These are phyloP conservation scores for Acanthosoma haemorrhoidale DNA, from an alignment of 2,888 invertebrate species.

Conservation along the genomic window DNA sequence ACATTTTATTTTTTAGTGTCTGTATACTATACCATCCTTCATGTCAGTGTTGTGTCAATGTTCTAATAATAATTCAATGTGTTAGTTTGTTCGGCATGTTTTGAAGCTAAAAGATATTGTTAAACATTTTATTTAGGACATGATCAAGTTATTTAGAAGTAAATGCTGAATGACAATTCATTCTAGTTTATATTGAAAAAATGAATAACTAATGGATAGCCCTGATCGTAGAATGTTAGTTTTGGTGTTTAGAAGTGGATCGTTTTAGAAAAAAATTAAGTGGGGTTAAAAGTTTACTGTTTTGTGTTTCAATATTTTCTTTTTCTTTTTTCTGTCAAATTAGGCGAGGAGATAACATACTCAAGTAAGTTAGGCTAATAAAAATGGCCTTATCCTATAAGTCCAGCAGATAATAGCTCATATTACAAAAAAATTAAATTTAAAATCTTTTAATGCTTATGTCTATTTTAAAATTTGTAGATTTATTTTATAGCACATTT, in stretches of 20 bases:
- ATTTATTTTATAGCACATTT: conserved; percentile 9
- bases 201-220: not conserved
- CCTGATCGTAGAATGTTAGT: conserved; percentile 4
- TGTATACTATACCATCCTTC: not conserved
- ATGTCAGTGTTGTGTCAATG: not conserved
- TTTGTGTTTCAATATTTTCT: conserved; percentile 37
- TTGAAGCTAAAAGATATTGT: not conserved
- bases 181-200: not conserved
- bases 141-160: conserved; percentile 16
- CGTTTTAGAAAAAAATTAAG: conserved; percentile 10
- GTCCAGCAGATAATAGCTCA: conserved; percentile 20
- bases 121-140: not conserved
- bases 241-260: conserved; percentile 29
- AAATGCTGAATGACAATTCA: conserved; percentile 15
- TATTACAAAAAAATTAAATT: not conserved
- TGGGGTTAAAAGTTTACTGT: conserved; percentile 19
- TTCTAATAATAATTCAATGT: conserved; percentile 21
- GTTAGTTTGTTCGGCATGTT: conserved; percentile 24
- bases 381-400: conserved; percentile 6
- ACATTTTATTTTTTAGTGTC: not conserved
- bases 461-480: conserved; percentile 1
- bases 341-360: conserved; percentile 60
- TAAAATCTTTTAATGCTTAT: conserved; percentile 2
- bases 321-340: conserved; percentile 44
- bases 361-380: conserved; percentile 55